These are phyloP conservation scores for Corythornis vintsioides DNA, from an alignment of 2,113 vertebrate species.

Conservation along the genomic window DNA sequence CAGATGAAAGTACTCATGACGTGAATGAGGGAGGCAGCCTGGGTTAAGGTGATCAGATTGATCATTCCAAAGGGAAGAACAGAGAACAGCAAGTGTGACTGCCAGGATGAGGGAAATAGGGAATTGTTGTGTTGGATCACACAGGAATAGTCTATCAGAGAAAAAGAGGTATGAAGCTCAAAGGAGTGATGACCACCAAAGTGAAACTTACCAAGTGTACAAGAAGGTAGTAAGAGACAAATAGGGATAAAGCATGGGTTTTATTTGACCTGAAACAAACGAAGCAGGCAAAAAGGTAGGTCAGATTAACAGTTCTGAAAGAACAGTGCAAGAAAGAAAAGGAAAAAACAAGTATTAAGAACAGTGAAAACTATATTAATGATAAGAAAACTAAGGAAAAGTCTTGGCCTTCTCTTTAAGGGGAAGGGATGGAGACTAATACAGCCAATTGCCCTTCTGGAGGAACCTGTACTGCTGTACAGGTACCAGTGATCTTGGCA, in stretches of 20 bases:
- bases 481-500: fast-evolving
- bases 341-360: no score
- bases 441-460: fast-evolving
- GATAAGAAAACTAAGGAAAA: background rate
- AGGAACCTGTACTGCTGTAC: fast-evolving
- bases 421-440: background rate
- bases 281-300: background rate
- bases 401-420: background rate
- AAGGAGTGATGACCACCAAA: background rate
- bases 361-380: fast-evolving
- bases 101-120: background rate
- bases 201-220: background rate
- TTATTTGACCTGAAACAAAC: background rate
- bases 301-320: background rate
- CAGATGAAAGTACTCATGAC: background rate
- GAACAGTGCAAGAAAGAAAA: background rate
- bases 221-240: fast-evolving
- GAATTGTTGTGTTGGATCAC: background rate
- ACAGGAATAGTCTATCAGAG: fast-evolving
- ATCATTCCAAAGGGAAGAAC: background rate
- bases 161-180: background rate
- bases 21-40: background rate
- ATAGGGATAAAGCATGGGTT: background rate
- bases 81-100: background rate
- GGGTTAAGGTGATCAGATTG: fast-evolving